These are phyloP conservation scores for Hylomyscus alleni DNA, from an alignment of 2,797 vertebrate genomes.

Conservation along the genomic window DNA sequence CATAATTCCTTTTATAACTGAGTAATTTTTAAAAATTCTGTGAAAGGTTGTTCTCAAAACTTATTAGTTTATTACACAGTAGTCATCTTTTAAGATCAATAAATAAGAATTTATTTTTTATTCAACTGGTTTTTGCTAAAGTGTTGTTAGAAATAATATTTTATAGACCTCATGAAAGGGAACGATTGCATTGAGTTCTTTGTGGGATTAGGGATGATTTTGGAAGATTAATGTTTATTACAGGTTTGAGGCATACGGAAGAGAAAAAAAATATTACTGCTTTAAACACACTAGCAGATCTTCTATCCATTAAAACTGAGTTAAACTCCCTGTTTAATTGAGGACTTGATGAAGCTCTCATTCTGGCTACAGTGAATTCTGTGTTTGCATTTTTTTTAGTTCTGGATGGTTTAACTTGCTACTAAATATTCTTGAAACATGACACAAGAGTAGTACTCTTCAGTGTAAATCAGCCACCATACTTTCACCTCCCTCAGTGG, in stretches of 20 bases:
- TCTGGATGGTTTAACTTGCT: constrained; percentile 56
- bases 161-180: background rate
- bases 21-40: constrained; percentile 32
- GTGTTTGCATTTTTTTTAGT: constrained; percentile 18
- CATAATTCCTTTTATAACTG: background rate
- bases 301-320: background rate
- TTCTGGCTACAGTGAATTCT: background rate
- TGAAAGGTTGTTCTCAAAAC: constrained; percentile 26
- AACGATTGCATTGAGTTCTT: background rate
- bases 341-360: constrained; percentile 17
- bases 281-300: background rate
- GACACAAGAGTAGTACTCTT: constrained; percentile 65
- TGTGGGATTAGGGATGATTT: background rate
- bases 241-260: background rate
- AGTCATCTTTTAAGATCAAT: constrained; percentile 5
- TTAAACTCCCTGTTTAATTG: background rate
- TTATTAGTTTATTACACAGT: background rate
- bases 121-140: constrained; percentile 31
- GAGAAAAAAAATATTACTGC: constrained; percentile 22
- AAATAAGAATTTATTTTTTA: constrained; percentile 52
- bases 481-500: constrained; percentile 20
- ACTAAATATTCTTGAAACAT: constrained; percentile 47
- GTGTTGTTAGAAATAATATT: background rate
- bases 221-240: background rate
- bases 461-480: background rate